Conservation (phyloP, 35 echinoderm and acorn worm genomes). For the Ophioderma brevispina region DNA sequence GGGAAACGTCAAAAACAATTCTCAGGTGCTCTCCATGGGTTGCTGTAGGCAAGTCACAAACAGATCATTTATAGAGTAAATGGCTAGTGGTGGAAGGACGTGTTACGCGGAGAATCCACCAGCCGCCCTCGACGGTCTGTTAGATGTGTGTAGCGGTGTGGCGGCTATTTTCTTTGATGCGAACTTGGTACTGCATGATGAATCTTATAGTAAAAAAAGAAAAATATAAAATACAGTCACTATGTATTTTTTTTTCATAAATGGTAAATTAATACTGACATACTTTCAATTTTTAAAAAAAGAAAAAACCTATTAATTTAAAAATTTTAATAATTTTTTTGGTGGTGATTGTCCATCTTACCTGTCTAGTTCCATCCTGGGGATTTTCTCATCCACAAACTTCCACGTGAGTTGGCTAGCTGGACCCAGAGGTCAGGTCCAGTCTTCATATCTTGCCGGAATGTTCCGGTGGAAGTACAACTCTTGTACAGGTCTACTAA, state of each 20-base stretch:
- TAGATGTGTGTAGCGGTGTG: conserved; percentile 44
- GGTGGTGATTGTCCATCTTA: too few species aligned
- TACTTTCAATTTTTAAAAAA: not conserved
- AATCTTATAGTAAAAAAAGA: not conserved
- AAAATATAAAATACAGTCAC: not conserved
- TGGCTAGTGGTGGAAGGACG: not conserved
- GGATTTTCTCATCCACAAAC: conserved; percentile 45
- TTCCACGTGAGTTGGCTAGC: conserved; percentile 41
- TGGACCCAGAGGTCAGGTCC: conserved; percentile 21
- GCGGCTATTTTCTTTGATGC: conserved; percentile 52
- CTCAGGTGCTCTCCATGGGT: conserved; percentile 16
- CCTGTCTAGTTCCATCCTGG: conserved; percentile 64
- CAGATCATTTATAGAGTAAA: not conserved
- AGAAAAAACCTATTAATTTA: too few species aligned
- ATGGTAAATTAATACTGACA: not conserved
- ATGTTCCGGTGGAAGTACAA: conserved; percentile 44
- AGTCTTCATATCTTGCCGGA: conserved; percentile 57
- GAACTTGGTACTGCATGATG: conserved; percentile 50
- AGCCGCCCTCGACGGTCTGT: conserved; percentile 39
- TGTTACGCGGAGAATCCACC: conserved; percentile 26
- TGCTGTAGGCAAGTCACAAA: not conserved
- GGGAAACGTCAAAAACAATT: conserved; percentile 23
- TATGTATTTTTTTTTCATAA: not conserved
- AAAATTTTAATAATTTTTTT: not conserved
- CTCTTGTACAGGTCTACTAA: conserved; percentile 38